phyloP scores from a whole-genome alignment of 2,113 vertebrate genomes.

The Aepyceros melampus region DNA sequence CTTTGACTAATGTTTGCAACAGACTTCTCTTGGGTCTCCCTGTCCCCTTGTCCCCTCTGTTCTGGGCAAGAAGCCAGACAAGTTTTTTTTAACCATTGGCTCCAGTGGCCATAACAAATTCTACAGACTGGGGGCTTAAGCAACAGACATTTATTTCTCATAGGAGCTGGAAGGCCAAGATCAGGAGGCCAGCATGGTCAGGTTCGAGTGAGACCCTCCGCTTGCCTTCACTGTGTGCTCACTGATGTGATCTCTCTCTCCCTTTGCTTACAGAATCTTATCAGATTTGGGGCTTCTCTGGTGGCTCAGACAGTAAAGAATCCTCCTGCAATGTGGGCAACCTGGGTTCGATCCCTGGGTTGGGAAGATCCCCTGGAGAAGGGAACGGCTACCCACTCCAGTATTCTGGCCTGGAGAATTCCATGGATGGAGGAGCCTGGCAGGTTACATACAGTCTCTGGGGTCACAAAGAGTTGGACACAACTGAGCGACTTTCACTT shows the following conservation, averaged over 20 bases:
- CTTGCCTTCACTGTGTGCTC: not conserved
- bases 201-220: not conserved
- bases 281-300: not conserved
- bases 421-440: not conserved
- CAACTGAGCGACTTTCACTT: not conserved
- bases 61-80: not conserved
- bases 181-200: not conserved
- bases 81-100: not conserved
- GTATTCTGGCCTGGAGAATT: not conserved
- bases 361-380: not conserved
- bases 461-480: not conserved
- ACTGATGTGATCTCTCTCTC: not conserved
- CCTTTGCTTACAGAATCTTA: not conserved
- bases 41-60: not conserved
- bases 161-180: not conserved
- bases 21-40: not conserved
- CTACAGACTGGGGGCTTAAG: not conserved
- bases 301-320: not conserved
- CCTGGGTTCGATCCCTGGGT: not conserved
- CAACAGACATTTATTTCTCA: too few species aligned
- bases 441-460: not conserved
- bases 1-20: not conserved
- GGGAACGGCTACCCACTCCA: not conserved
- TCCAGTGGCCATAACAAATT: not conserved
- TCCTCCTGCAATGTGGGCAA: not conserved